Conservation (phyloP, 2,888 invertebrate genomes). For the Globia sparganii region DNA sequence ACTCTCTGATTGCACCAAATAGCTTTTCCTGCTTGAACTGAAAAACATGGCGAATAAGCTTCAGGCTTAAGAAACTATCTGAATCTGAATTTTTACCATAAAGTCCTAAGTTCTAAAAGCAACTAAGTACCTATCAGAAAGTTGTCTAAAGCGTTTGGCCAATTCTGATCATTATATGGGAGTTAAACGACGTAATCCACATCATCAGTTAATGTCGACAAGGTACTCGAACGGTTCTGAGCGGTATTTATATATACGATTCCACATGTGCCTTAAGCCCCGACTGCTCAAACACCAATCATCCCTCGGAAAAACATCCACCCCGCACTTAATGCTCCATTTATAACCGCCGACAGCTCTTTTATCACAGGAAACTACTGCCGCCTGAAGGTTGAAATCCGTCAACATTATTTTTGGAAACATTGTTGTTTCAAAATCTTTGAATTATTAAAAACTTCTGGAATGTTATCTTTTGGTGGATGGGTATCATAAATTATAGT, state of each 20-base stretch:
- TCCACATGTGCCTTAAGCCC: conserved; percentile 34
- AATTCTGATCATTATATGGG: conserved; percentile 14
- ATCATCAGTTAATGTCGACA: conserved; percentile 22
- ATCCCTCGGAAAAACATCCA: conserved; percentile 59
- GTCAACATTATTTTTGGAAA: conserved; percentile 53
- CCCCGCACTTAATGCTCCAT: conserved; percentile 55
- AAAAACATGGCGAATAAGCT: not conserved
- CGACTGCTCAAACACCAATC: conserved; percentile 49
- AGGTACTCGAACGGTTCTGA: conserved; percentile 1
- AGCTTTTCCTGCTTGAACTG: not conserved
- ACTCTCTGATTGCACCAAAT: not conserved
- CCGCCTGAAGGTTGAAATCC: conserved; percentile 34
- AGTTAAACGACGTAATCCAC: conserved; percentile 16
- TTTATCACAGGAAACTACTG: conserved; percentile 51
- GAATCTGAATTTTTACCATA: not conserved
- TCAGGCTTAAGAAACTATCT: not conserved
- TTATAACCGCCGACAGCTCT: conserved; percentile 55
- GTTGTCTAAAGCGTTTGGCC: not conserved
- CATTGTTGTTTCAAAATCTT: conserved; percentile 37
- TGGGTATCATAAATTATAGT: conserved; percentile 33
- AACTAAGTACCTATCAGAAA: conserved; percentile 1
- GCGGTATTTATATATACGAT: conserved; percentile 47
- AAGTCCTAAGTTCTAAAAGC: not conserved
- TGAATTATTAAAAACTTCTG: conserved; percentile 20
- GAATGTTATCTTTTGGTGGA: conserved; percentile 32